Percentiles rank a stretch among this genome's conserved stretches.
phyloP scores from a whole-genome alignment of 2,113 vertebrate genomes.

The Varanus salvator region DNA sequence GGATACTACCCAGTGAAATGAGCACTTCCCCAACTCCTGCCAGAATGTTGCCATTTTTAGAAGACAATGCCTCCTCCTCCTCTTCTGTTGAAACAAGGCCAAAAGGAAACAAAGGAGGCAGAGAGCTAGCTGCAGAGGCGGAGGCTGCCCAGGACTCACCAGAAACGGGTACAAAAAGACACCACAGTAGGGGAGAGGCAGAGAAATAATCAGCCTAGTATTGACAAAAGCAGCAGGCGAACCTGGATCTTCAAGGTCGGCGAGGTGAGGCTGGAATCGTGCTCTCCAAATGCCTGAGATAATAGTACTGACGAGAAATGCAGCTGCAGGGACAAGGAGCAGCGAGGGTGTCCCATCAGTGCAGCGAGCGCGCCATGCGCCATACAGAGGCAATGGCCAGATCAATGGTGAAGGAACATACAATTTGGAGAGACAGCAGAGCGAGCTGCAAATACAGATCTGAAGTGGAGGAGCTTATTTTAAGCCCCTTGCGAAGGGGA shows the following conservation, averaged over 20 bases:
- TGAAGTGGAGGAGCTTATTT: too few species aligned
- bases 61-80: not conserved
- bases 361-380: not conserved
- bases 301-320: not conserved
- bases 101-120: not conserved
- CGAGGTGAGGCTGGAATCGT: not conserved
- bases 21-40: not conserved
- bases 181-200: not conserved
- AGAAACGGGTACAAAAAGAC: not conserved
- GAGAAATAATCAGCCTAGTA: not conserved
- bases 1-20: not conserved
- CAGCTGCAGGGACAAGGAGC: not conserved
- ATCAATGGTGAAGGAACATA: not conserved
- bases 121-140: not conserved
- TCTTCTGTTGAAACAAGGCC: not conserved
- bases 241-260: not conserved
- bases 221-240: conserved; percentile 9
- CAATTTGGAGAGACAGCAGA: not conserved
- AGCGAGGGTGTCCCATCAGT: too few species aligned
- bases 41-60: not conserved
- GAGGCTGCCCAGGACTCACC: not conserved
- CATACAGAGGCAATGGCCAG: not conserved
- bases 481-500: not conserved
- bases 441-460: not conserved
- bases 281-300: not conserved